Conservation (phyloP, 1,140 invertebrate genomes). For the Drosophila carrolli region DNA sequence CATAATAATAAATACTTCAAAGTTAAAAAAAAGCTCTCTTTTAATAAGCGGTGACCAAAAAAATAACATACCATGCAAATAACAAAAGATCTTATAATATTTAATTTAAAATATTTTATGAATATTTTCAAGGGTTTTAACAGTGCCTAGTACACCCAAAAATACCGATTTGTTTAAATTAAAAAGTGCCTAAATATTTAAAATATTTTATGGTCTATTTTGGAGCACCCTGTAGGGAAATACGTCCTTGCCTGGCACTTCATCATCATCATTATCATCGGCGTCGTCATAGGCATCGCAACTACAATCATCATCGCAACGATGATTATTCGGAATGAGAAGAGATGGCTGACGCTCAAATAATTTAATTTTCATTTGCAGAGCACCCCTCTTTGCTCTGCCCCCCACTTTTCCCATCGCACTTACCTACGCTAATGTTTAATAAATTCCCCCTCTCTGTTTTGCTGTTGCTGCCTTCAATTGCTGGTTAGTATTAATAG, state of each 20-base stretch:
- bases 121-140: too few species aligned
- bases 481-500: constrained; percentile 43
- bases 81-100: too few species aligned
- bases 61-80: too few species aligned
- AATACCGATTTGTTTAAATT: too few species aligned
- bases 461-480: constrained; percentile 16
- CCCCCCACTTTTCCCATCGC: constrained; percentile 17
- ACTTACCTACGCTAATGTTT: constrained; percentile 79
- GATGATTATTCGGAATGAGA: constrained; percentile 22
- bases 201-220: too few species aligned
- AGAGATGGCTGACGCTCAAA: constrained; percentile 7
- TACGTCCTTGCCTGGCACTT: constrained; percentile 64
- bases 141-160: too few species aligned
- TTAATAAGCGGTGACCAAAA: too few species aligned
- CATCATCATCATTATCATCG: constrained; percentile 22
- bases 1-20: too few species aligned
- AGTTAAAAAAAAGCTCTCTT: too few species aligned
- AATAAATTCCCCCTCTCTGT: constrained; percentile 54
- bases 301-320: constrained; percentile 30
- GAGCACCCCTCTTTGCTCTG: neutral
- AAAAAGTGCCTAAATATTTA: too few species aligned
- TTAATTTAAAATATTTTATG: too few species aligned
- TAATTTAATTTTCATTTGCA: constrained; percentile 60
- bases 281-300: constrained; percentile 15
- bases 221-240: constrained; percentile 42